A percentile compares a stretch with the other conserved stretches of the same genome.
phyloP scores from a whole-genome alignment of 2,797 vertebrate species.

The Sebastes matsubarae region DNA sequence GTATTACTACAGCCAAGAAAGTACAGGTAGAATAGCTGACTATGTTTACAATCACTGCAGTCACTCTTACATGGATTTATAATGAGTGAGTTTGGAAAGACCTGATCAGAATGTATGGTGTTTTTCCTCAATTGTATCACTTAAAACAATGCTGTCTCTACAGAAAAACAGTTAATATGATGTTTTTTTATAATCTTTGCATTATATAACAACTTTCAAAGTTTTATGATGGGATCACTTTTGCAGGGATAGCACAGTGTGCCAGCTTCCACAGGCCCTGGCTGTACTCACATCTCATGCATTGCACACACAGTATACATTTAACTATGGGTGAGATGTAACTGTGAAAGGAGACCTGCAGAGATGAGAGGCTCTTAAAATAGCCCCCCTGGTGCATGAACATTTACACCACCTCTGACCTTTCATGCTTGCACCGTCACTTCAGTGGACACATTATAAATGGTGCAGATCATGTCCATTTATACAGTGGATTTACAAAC shows the following conservation, averaged over 20 bases:
- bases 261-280: background rate
- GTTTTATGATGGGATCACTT: background rate
- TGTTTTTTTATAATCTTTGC: too few relatives aligned
- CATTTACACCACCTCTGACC: slow-evolving; percentile 75
- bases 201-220: background rate
- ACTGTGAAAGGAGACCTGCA: slow-evolving; percentile 24
- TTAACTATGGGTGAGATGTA: background rate
- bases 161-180: background rate
- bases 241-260: background rate
- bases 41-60: too few relatives aligned
- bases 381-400: slow-evolving; percentile 58
- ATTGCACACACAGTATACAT: background rate
- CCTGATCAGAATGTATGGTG: background rate
- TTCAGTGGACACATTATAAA: slow-evolving; percentile 28
- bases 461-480: background rate
- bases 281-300: background rate
- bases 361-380: slow-evolving; percentile 68
- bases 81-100: background rate
- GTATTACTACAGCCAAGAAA: background rate
- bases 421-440: slow-evolving; percentile 66
- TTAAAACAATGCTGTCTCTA: background rate
- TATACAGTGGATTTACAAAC: background rate
- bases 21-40: background rate
- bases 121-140: background rate
- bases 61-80: background rate